Evolutionary conservation across 2,888 invertebrate genomes (phyloP), one percentile per base, ranked within the genome.

Genomic region (Aricia artaxerxes): DNA sequence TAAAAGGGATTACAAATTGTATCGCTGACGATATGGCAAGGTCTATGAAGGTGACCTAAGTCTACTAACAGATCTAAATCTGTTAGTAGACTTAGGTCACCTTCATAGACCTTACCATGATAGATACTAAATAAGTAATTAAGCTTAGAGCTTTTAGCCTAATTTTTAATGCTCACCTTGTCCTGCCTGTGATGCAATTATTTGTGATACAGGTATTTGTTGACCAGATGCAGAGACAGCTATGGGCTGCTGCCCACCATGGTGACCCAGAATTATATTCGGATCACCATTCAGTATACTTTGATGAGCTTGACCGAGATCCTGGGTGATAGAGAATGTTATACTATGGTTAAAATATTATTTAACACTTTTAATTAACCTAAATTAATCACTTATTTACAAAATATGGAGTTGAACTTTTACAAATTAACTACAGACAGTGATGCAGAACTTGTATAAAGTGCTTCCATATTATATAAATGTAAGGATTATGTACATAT

Each of bases 181-280:
- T 82, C 91, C 91, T 75, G 94, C 88, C 83, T 92, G 94, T 78
- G 94, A 89, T 64, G 93, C 92, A 82, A 94, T 93, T 73, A 94
- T 92, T 83, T 94, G 94, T 64, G 94, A 91, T 1, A 94, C 93
- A 2, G 94, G 94, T 84, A 94, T 92, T 83, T 94, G 94, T 83
- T 94, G 94, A 2, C 88, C 88, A 0, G 90, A 85, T 2, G 90
- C 91, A 5, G 93, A 92, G 4, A 94, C 93, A 2, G 93, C 91
- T 79, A 93, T 92, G 82, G 92, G 93, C 1, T 89, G 85, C 82
- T 92, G 93, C 4, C 94, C 93, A 4, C 89, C 88, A 87, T 96
- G 95, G 83, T 96, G 96, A n/a, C 95, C 94, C 80, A 96, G 90
- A 86, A 96, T 92, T 77, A 95, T 92, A 82, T 94, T 93, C 44